Conservation (phyloP, 2,113 vertebrate genomes). For the Erpornis zantholeuca region DNA sequence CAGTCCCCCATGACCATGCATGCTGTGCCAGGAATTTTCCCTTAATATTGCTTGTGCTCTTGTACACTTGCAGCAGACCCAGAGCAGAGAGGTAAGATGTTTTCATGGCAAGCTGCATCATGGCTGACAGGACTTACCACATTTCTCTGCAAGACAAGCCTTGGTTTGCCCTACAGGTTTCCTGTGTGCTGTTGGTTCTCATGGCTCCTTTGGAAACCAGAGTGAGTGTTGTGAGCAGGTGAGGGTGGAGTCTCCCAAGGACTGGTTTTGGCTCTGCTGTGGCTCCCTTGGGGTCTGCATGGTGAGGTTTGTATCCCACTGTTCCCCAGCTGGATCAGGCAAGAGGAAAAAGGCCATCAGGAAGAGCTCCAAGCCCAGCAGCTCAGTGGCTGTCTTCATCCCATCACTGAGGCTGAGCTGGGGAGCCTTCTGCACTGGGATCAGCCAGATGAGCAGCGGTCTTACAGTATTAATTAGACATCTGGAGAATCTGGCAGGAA, state of each 20-base stretch:
- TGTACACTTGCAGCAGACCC: neutral
- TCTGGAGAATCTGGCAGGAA: slow-evolving; percentile 25
- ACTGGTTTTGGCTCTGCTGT: neutral
- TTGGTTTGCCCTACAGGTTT: neutral
- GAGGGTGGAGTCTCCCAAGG: neutral
- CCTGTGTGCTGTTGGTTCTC: neutral
- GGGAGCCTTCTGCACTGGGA: neutral
- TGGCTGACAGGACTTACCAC: neutral
- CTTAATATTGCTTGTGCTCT: neutral
- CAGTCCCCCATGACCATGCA: neutral
- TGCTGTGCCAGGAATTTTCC: neutral
- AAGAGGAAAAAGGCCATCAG: neutral
- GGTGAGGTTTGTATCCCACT: neutral
- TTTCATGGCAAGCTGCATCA: neutral
- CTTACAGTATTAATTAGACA: slow-evolving; percentile 52
- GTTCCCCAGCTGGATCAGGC: neutral
- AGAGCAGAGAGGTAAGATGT: neutral
- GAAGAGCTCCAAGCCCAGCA: neutral
- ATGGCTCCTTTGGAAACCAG: neutral
- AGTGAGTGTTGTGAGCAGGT: fast-evolving
- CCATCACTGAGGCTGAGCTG: neutral
- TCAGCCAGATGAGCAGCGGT: neutral
- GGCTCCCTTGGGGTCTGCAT: neutral
- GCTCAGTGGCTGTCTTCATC: neutral
- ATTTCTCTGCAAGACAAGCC: fast-evolving